Evolutionary conservation across 2,888 invertebrate species (phyloP).

Genomic region (Gnatocerus cornutus): DNA sequence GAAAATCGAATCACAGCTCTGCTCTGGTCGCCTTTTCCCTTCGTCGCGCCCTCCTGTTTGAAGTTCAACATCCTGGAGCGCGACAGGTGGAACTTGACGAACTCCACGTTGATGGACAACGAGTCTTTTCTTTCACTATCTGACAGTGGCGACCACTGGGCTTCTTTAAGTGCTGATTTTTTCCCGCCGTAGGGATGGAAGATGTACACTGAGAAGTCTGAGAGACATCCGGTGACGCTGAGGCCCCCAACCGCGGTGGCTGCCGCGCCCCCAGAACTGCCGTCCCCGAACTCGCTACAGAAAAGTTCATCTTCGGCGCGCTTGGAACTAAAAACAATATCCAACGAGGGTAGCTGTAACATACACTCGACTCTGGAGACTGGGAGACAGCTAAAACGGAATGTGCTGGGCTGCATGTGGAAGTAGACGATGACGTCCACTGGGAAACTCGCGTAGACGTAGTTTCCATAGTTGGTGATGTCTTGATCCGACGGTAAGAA

Average conservation of each 20-base stretch:
- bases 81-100: constrained; percentile 96
- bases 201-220: constrained; percentile 97
- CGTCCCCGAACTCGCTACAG: constrained; percentile 74
- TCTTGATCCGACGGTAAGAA: constrained; percentile 71
- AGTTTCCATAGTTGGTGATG: constrained; percentile 81
- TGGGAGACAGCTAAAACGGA: constrained; percentile 96
- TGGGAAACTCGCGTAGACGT: constrained; percentile 95
- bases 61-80: constrained; percentile 92
- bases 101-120: constrained; percentile 96
- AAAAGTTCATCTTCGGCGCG: constrained; percentile 83
- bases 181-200: constrained; percentile 98
- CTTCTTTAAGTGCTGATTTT: constrained; percentile 85
- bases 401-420: constrained; percentile 97
- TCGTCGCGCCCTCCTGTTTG: constrained; percentile 73
- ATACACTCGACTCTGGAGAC: constrained; percentile 97
- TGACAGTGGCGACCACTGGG: constrained; percentile 90
- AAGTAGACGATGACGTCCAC: constrained; percentile 99
- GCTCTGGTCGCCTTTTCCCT: constrained; percentile 77
- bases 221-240: constrained; percentile 96
- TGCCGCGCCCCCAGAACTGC: constrained; percentile 72
- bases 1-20: constrained; percentile 94
- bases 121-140: constrained; percentile 96
- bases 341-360: constrained; percentile 95
- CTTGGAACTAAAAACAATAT: constrained; percentile 97
- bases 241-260: constrained; percentile 87